These are phyloP conservation scores for Diplodus puntazzo DNA, from an alignment of 2,797 vertebrate genomes.

Conservation along the genomic window DNA sequence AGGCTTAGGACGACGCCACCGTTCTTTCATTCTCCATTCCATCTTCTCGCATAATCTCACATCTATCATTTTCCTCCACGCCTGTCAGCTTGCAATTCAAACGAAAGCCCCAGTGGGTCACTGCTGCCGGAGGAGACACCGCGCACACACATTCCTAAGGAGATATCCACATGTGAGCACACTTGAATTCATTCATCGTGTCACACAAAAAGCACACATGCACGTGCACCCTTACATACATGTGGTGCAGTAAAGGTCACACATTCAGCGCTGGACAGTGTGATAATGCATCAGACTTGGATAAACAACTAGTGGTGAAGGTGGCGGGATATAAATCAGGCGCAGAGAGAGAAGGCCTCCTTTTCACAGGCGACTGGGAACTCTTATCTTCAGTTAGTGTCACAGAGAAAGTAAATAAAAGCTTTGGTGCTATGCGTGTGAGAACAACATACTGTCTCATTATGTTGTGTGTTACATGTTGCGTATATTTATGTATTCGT, in stretches of 20 bases:
- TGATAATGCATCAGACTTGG: slow-evolving; percentile 70
- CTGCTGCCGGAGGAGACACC: slow-evolving; percentile 23
- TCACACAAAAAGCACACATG: not conserved
- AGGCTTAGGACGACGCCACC: slow-evolving; percentile 60
- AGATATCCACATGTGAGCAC: not conserved
- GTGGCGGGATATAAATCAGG: slow-evolving; percentile 79
- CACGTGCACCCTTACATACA: slow-evolving; percentile 47
- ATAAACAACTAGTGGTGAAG: slow-evolving; percentile 71
- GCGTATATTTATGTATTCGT: slow-evolving; percentile 28
- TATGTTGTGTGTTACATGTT: slow-evolving; percentile 62
- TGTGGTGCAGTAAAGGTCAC: slow-evolving; percentile 78
- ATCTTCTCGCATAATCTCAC: slow-evolving; percentile 72
- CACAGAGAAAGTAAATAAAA: slow-evolving; percentile 63
- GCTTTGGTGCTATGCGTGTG: slow-evolving; percentile 33
- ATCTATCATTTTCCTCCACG: slow-evolving; percentile 72
- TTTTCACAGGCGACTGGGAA: slow-evolving; percentile 53
- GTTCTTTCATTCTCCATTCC: slow-evolving; percentile 52
- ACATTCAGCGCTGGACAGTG: slow-evolving; percentile 55
- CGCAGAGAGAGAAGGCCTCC: slow-evolving; percentile 42
- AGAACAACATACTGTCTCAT: slow-evolving; percentile 39
- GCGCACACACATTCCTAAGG: not conserved
- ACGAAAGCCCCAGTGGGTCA: slow-evolving; percentile 61
- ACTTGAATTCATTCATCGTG: not conserved
- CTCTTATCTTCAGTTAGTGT: slow-evolving; percentile 74
- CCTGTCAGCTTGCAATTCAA: slow-evolving; percentile 68